Evolutionary conservation across 2,113 vertebrate species (phyloP).

Genomic region (Pelodiscus sinensis): DNA sequence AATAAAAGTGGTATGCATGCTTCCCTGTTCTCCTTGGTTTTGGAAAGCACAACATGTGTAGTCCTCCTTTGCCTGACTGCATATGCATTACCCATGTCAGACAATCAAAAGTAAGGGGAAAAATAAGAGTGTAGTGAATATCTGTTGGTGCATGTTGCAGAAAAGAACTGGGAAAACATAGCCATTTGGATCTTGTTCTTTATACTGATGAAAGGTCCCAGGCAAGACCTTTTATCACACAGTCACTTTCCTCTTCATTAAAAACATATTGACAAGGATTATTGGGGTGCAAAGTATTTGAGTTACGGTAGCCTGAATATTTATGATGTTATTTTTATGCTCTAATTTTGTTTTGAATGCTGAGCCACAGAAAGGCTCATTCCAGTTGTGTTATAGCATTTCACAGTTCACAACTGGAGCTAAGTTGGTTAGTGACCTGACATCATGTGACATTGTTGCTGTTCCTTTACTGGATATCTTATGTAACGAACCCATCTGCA

Average conservation of each 20-base stretch:
- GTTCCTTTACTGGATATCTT: no score
- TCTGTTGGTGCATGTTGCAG: not conserved
- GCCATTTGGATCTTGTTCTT: not conserved
- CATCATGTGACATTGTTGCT: no score
- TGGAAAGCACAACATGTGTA: not conserved
- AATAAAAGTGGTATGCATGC: not conserved
- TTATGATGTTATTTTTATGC: not conserved
- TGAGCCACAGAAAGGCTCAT: not conserved
- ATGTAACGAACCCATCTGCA: no score
- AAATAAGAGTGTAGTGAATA: not conserved
- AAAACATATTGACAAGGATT: not conserved
- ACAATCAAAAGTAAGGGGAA: not conserved
- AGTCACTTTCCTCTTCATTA: not conserved
- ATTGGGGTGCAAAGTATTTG: not conserved
- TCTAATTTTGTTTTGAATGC: not conserved
- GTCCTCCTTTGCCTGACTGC: not conserved
- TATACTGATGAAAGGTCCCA: not conserved
- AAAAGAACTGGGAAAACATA: not conserved
- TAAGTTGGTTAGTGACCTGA: no score
- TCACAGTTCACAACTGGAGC: not conserved
- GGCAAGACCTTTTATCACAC: not conserved
- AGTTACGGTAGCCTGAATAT: not conserved
- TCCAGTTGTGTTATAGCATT: not conserved
- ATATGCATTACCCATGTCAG: not conserved
- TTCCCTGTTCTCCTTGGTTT: not conserved